A percentile compares a stretch with the other conserved stretches of the same genome.
Conservation (phyloP, 2,888 invertebrate genomes). For the Parasteatoda lunata region DNA sequence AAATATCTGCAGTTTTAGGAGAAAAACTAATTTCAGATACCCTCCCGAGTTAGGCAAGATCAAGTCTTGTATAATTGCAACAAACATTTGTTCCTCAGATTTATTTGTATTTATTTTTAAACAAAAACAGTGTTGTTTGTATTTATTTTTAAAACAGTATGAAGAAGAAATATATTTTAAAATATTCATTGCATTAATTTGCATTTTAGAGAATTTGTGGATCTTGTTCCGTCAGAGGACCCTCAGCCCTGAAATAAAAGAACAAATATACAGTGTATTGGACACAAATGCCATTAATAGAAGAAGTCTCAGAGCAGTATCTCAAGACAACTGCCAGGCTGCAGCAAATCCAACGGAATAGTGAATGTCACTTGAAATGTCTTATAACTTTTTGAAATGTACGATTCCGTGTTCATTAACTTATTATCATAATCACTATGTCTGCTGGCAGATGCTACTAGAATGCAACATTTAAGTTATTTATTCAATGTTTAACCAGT, state of each 20-base stretch:
- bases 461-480: neutral
- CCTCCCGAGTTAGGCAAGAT: no score
- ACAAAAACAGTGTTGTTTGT: neutral
- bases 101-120: neutral
- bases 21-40: no score
- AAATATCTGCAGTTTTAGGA: no score
- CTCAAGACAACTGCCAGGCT: conserved; percentile 55
- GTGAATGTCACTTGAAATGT: no score
- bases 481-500: neutral
- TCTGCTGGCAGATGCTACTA: conserved; percentile 16
- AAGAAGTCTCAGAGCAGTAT: conserved; percentile 39
- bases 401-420: neutral
- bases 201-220: conserved; percentile 61
- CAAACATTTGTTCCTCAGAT: neutral
- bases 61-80: neutral
- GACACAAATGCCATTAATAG: conserved; percentile 55
- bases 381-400: no score
- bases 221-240: conserved; percentile 45
- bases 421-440: neutral
- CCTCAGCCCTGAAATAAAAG: conserved; percentile 29
- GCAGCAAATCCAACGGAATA: neutral
- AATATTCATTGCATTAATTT: conserved; percentile 4
- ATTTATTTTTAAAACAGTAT: neutral
- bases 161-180: neutral
- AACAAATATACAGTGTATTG: conserved; percentile 49